Percentiles rank a stretch among this genome's conserved stretches.
Evolutionary conservation across 2,797 vertebrate species (phyloP).

Genomic region (Mormyrus proboscirostris): DNA sequence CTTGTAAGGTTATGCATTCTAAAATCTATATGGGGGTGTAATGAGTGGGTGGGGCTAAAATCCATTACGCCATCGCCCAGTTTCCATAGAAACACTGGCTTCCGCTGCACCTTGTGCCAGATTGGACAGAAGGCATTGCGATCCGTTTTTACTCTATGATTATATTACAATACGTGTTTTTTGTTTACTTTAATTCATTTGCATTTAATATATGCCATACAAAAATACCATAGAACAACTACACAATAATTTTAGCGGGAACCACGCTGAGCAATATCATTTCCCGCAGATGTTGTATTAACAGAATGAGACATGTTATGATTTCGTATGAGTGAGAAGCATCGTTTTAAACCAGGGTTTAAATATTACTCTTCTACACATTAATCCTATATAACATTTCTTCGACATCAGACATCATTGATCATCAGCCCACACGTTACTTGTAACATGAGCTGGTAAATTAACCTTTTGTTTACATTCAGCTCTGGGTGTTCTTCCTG

Average conservation of each 20-base stretch:
- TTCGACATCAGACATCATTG: background rate
- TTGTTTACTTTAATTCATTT: background rate
- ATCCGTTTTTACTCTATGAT: background rate
- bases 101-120: background rate
- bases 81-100: slow-evolving; percentile 11
- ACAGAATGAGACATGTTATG: background rate
- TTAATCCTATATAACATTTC: background rate
- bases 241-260: background rate
- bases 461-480: background rate
- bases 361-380: background rate
- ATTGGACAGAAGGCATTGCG: background rate
- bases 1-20: background rate
- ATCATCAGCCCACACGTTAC: background rate
- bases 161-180: background rate
- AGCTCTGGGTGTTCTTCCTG: background rate
- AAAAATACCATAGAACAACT: background rate
- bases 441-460: background rate
- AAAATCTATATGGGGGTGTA: background rate
- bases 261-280: background rate
- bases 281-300: background rate
- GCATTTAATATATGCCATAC: background rate
- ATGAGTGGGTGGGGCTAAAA: background rate
- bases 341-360: background rate
- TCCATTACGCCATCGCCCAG: background rate
- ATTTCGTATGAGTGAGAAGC: background rate